Percentiles rank a stretch among this genome's conserved stretches.
phyloP scores from a whole-genome alignment of 2,797 vertebrate genomes.

The Neoniphon sammara region DNA sequence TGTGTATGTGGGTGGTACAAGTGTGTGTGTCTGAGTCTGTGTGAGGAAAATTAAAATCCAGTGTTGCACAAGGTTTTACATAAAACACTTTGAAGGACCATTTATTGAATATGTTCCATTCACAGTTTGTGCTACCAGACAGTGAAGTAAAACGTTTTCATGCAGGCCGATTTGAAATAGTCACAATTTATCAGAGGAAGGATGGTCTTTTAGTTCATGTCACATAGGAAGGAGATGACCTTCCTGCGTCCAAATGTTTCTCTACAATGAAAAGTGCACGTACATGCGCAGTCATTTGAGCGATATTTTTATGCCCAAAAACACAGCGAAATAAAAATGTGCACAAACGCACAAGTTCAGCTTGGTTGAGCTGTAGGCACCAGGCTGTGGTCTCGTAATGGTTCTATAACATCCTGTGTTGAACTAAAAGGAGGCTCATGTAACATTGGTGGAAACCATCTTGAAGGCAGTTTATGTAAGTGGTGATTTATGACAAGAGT shows the following conservation, averaged over 20 bases:
- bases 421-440: slow-evolving; percentile 63
- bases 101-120: background rate
- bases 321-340: background rate
- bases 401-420: slow-evolving; percentile 69
- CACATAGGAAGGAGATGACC: slow-evolving; percentile 29
- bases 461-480: slow-evolving; percentile 78
- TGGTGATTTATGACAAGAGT: slow-evolving; percentile 70
- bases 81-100: background rate
- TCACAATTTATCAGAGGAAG: background rate
- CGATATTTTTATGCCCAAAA: slow-evolving; percentile 32
- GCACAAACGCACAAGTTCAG: slow-evolving; percentile 6
- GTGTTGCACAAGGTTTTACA: background rate
- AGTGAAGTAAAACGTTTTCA: background rate
- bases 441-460: slow-evolving; percentile 72
- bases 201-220: slow-evolving; percentile 7
- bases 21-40: background rate
- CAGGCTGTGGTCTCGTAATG: background rate
- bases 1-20: background rate
- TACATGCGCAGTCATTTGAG: slow-evolving; percentile 6
- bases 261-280: slow-evolving; percentile 31
- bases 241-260: slow-evolving; percentile 15
- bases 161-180: slow-evolving; percentile 28
- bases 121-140: background rate
- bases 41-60: background rate
- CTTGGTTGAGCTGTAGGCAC: slow-evolving; percentile 40